Base-by-base conservation (phyloP, 2,113 vertebrate genomes). In the Leptobrachium ailaonicum region DNA sequence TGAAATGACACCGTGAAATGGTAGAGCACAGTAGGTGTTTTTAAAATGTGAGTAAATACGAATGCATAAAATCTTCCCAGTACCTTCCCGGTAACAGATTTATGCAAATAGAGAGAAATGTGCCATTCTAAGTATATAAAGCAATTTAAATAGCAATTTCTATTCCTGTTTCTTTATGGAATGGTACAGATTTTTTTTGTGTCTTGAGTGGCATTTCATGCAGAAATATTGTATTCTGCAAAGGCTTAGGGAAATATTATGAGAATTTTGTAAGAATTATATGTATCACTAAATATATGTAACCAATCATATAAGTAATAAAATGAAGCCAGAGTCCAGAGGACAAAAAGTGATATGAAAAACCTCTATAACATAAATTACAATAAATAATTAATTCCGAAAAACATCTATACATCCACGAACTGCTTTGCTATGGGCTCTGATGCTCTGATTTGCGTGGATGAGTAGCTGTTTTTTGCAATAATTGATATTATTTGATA, bases 11-110 rank as follows among this genome's bases (percentile, higher is more conserved):
- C 69, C 44, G 32, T 54, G 77, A 62, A 79, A 79, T 79, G 69
- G 58, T 20, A 64, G 69, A 10, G 4, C 60, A 72, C 69, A 66
- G 45, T 32, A 42, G 58, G 77, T 66, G 54, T 20, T 50, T 66
- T 64, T 72, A 71, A 71, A 71, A 60, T 54, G 70, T 50, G 69
- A n/a, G 63, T 72, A 79, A 79, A 79, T 72, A 56, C 10, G 58
- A 42, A 71, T 79, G 77, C 77, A 79, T 79, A 79, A 72, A 63
- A 71, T 32, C 69, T 79, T 79, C 4, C 45, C 62, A 40, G 76
- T 47, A 72, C 40, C 77, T 72, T 58, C 50, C 6, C 64, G 50
- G 66, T 58, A 63, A 72, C 60, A 66, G 58, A 72, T 72, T 72
- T 72, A 79, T 79, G 70, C 70, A 79, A 72, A 71, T 7, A 12